Evolutionary conservation across 1,140 invertebrate species (phyloP).

Genomic region (Aphelenchoides besseyi): DNA sequence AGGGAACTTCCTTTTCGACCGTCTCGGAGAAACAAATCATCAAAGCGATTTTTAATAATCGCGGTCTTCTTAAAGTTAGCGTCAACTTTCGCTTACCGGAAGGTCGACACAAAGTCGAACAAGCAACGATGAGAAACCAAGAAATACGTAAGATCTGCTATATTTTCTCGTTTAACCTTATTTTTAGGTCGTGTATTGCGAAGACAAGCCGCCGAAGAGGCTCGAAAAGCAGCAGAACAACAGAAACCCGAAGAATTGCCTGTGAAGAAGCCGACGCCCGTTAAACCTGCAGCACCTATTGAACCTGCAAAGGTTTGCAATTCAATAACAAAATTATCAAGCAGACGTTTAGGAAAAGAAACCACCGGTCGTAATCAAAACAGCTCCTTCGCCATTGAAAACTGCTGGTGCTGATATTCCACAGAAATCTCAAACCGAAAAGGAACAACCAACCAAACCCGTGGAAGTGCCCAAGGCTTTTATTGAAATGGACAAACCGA

Average conservation of each 20-base stretch:
- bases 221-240: not conserved
- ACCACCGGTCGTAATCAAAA: not conserved
- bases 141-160: conserved; percentile 54
- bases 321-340: conserved; percentile 2
- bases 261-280: not conserved
- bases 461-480: not conserved
- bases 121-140: conserved; percentile 60
- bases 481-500: not conserved
- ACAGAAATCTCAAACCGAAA: not conserved
- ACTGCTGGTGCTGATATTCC: not conserved
- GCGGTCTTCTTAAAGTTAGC: conserved; percentile 57
- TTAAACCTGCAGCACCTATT: not conserved
- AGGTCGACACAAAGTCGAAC: conserved; percentile 58
- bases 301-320: conserved; percentile 15
- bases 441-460: not conserved
- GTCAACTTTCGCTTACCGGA: conserved; percentile 60
- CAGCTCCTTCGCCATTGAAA: conserved; percentile 3
- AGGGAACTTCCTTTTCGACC: conserved; percentile 60
- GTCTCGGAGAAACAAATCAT: conserved; percentile 57
- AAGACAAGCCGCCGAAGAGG: conserved; percentile 46
- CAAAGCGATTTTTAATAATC: conserved; percentile 54
- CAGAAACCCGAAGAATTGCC: not conserved
- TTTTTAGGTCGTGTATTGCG: conserved; percentile 44
- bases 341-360: not conserved
- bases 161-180: not conserved